Base-by-base conservation (phyloP, 2,113 vertebrate species). In the Caranx melampygus region DNA sequence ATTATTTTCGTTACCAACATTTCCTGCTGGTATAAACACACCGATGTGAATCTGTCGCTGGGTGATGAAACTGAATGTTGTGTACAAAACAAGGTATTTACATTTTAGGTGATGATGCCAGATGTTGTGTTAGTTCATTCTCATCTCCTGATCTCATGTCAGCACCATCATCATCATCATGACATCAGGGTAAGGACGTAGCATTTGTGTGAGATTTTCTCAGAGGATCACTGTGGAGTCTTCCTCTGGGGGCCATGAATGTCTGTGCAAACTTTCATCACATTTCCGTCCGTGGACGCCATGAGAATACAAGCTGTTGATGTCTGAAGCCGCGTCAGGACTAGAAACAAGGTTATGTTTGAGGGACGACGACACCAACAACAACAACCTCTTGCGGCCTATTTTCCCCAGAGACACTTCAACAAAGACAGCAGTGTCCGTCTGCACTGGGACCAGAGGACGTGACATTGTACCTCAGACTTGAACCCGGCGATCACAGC, bases 401-500 rank as follows among this genome's bases (percentile, higher is more conserved):
- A 3, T 59, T 47, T 47, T 35, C 20, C 11, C 45, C 2, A 6
- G 7, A 6, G 15, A 18, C 31, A 13, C 26, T 34, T 65, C n/a
- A n/a, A n/a, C n/a, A 2, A 12, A 12, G 44, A 59, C 52, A 55
- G 55, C 54, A 4, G 66, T 16, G 60, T 35, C 33, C 21, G 33
- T 51, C 31, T 45, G 40, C 61, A 57, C 21, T 42, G 26, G 37
- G 68, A 77, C 42, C 12, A 9, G 79, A 69, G 54, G 75, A 33
- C n/a, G 65, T 57, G 75, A 71, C 20, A 35, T 10, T n/a, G 59
- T 64, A n/a, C 42, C 60, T 74, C 59, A 72, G 54, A 61, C 66
- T 65, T 16, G 65, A 62, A 64, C 73, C 76, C 54, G 79, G 72
- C 59, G 52, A 76, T 81, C 77, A 40, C 63, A 55, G 44, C 2